Evolutionary conservation across 2,888 invertebrate genomes (phyloP), one percentile per base, ranked within the genome.

Genomic region (Drosophila cognata): DNA sequence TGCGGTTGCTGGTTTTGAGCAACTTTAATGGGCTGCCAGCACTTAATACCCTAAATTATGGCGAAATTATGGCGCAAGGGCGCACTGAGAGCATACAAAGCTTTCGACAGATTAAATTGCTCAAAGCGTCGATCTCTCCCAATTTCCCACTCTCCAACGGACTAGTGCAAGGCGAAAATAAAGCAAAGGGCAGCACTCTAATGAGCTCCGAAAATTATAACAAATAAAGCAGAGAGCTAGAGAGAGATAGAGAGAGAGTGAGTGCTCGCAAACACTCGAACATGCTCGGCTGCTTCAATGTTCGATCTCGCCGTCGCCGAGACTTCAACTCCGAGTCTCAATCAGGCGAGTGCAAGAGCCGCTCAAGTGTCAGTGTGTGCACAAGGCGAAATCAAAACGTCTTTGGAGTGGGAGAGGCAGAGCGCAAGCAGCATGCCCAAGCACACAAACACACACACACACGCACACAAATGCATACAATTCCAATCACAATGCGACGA

Each of bases 291-390:
- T 28, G 59, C 41, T 58, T 46, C 33, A 60, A 59, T 38, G 36
- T 53, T 35, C 69, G 69, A 71, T 68, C 71, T 43, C 51, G 53
- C 52, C 29, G n/a, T 35, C 48, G 35, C 50, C 7, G 28, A 38
- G 64, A 53, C 68, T 53, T 52, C 29, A 36, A 56, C 53, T 53
- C 4, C 46, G 36, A 58, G 58, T 66, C 35, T 57, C 41, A 61
- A 50, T 58, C 51, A 65, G 77, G 50, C 48, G 77, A 79, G 79
- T 76, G 79, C 64, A 76, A 72, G 79, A 64, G 58, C 76, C 79
- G 77, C 74, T 80, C 80, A 77, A 80, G 80, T 77, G 77, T 10
- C 52, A 48, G 28, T 52, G 56, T 43, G 31, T 70, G 64, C 70
- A 75, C n/a, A 60, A 62, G 77, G 72, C 71, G 51, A 66, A 76